Evolutionary conservation across 2,888 invertebrate species (phyloP).

Genomic region (Xiphydria camelus): DNA sequence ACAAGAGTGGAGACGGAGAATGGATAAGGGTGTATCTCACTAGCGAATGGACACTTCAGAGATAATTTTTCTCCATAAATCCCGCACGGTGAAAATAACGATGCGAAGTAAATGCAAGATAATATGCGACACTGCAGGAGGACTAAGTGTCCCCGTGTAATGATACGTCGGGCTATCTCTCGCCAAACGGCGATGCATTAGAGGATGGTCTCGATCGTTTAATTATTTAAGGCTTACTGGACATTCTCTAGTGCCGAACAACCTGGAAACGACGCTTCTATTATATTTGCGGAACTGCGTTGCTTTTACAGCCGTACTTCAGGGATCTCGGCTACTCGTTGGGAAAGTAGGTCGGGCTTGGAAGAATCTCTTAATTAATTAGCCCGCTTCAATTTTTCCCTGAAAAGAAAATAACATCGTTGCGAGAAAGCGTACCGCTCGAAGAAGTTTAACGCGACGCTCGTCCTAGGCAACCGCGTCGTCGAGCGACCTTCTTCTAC

Average conservation of each 20-base stretch:
- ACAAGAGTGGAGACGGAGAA: no score
- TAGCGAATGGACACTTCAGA: no score
- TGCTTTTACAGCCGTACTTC: conserved; percentile 16
- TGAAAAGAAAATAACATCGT: conserved; percentile 9
- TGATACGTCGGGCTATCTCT: no score
- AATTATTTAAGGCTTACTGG: background rate
- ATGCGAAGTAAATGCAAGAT: background rate
- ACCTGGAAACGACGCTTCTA: background rate
- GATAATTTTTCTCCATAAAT: no score
- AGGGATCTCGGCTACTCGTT: conserved; percentile 13
- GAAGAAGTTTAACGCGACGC: no score
- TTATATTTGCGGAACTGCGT: background rate
- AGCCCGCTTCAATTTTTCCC: conserved; percentile 19
- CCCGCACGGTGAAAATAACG: no score
- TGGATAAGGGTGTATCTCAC: no score
- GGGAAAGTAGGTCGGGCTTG: conserved; percentile 24
- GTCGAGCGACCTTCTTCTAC: no score
- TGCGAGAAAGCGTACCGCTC: no score
- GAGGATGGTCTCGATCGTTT: background rate
- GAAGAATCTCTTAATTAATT: conserved; percentile 33
- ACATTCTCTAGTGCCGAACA: background rate
- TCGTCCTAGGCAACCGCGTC: no score
- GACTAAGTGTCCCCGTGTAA: background rate
- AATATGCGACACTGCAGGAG: background rate
- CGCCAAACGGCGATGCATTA: background rate